Evolutionary conservation across 2,113 vertebrate genomes (phyloP), one percentile per base, ranked within the genome.

Genomic region (Megaptera novaeangliae): DNA sequence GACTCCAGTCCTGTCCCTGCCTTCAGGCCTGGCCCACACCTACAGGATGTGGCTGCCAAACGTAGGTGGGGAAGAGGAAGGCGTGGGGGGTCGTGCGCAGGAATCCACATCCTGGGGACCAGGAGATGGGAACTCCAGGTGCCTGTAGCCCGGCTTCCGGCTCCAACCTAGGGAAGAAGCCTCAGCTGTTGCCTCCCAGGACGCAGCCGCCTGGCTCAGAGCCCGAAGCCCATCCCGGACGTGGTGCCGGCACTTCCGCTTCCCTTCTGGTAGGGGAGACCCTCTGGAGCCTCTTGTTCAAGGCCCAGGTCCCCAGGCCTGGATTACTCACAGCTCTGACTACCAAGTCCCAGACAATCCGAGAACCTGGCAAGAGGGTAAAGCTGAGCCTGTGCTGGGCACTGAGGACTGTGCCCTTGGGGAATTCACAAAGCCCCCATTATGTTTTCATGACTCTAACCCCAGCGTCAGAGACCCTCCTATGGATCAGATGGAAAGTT

Each of bases 61-160:
- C 2, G 95, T 93, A 93, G 96, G 95, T 95, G 80, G 41, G 96
- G 94, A 95, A 97, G 97, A 97, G 97, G 98, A 98, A 98, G 97
- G 94, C 78, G 83, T 92, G 87, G 98, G 98, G 94, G 94, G 34
- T 6, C 31, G 17, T 27, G n/a, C 1, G 2, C 89, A 91, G 95
- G 91, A 90, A 77, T 59, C 89, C 2, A 4, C 86, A 92, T 97
- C 98, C 97, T 75, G 92, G 95, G 96, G 97, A 93, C 95, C 96
- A 78, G 97, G 97, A 98, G 98, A 98, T 98, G 96, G 49, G 95
- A 97, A 89, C 83, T 97, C 98, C 98, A 98, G 98, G 98, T 97
- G 97, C 72, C 91, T 13, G 13, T 0, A 20, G 61, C 81, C 59
- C 29, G 3, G 85, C 93, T 97, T 97, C 98, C 96, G 91, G 93